phyloP scores from a whole-genome alignment of 2,888 invertebrate genomes.

The Heliconius erato region DNA sequence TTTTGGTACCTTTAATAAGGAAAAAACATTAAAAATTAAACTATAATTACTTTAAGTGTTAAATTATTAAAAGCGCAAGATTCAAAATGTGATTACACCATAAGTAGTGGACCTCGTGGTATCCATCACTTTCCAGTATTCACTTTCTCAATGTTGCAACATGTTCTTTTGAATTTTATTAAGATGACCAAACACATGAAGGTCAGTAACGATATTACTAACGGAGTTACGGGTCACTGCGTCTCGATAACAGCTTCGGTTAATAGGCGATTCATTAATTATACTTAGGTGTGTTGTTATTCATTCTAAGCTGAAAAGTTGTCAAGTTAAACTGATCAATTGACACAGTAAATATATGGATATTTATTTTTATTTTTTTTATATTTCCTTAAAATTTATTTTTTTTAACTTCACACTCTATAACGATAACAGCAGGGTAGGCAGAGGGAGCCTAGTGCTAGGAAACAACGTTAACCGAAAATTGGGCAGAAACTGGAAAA shows the following conservation, averaged over 20 bases:
- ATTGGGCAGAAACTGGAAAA: neutral
- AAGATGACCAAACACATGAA: constrained; percentile 31
- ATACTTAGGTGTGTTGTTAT: neutral
- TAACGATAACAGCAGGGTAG: too few relatives aligned
- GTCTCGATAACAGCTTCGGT: constrained; percentile 6
- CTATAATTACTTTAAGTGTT: neutral
- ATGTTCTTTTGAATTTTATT: constrained; percentile 29
- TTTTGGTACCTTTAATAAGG: neutral
- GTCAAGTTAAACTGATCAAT: neutral
- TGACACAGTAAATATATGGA: neutral
- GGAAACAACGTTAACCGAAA: neutral
- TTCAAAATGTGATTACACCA: constrained; percentile 11
- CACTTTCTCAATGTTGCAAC: constrained; percentile 34
- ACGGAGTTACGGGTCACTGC: neutral
- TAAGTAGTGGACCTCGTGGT: constrained; percentile 34
- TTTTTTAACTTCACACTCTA: too few relatives aligned
- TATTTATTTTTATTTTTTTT: neutral
- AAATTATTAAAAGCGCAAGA: constrained; percentile 3
- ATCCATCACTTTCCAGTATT: constrained; percentile 42
- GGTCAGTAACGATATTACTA: constrained; percentile 28
- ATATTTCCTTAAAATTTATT: too few relatives aligned
- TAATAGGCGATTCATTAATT: constrained; percentile 26
- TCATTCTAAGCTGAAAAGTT: neutral
- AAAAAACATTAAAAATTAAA: neutral
- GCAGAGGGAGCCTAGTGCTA: too few relatives aligned